Evolutionary conservation across 2,113 vertebrate genomes (phyloP), one percentile per base, ranked within the genome.

Genomic region (Crotalus helleri): DNA sequence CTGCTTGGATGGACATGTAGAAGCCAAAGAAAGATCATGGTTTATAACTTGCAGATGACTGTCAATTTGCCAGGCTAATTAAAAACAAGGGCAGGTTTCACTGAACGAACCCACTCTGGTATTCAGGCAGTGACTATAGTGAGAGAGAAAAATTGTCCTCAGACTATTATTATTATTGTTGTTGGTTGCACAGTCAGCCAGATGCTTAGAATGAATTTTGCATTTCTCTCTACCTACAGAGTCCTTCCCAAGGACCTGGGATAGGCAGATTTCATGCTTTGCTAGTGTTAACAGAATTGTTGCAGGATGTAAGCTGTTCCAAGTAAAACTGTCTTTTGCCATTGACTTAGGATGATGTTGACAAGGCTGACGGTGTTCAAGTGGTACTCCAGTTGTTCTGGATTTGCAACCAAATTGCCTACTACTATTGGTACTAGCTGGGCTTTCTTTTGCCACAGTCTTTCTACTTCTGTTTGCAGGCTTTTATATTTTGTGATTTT

Each of bases 1-100:
- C 57, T 5, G 92, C 93, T 94, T 88, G 96, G 95, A 96, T 92
- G 94, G 92, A 94, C 44, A 15, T n/a, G 46, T 88, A 94, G 95
- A 94, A 94, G 94, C 94, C 88, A 91, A 90, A 93, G 61, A 93
- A 96, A 95, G 94, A 93, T 95, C 91, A 93, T 93, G 39, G 39
- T 93, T 96, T 96, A 94, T 39, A 86, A 90, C 92, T 91, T 91
- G 91, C 59, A 33, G 19, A 24, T 87, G 33, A 44, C 55, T 26
- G 90, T 86, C 88, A 85, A 33, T n/a, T 85, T n/a, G 19, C 64
- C 15, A 21, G 29, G 54, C 89, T 61, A 59, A 90, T 93, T 93
- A 59, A 90, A 53, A 61, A 24, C 54, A 33, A 88, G 88, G 26
- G 7, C 44, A 33, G 24, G 88, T 59, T 90, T 49, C 39, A 49